Evolutionary conservation across 2,888 invertebrate species (phyloP).

Genomic region (Auanema freiburgensis): DNA sequence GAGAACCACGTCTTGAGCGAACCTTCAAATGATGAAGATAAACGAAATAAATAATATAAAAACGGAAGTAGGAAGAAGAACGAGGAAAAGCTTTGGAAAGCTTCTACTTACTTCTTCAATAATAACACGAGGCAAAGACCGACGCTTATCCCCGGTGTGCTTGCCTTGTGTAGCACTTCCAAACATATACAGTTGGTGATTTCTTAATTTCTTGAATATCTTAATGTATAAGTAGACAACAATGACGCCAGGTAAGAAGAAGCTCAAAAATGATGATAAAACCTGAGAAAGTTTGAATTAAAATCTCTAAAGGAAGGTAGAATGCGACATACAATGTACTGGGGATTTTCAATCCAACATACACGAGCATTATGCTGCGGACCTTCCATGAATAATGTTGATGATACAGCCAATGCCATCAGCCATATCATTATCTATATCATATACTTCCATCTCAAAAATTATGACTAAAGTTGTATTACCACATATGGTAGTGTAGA

Average conservation of each 20-base stretch:
- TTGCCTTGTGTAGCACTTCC: conserved; percentile 37
- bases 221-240: conserved; percentile 52
- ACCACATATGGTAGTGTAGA: conserved; percentile 43
- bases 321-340: conserved; percentile 41
- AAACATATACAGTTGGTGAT: conserved; percentile 53
- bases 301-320: too few species aligned
- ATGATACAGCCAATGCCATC: conserved; percentile 46
- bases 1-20: conserved; percentile 46
- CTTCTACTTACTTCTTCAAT: conserved; percentile 45
- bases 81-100: conserved; percentile 1
- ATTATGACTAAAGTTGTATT: too few species aligned
- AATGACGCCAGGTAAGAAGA: conserved; percentile 52
- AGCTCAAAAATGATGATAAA: conserved; percentile 49
- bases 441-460: too few species aligned
- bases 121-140: conserved; percentile 48
- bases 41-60: not conserved
- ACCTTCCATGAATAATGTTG: conserved; percentile 49
- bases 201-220: conserved; percentile 48
- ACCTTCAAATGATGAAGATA: conserved; percentile 25
- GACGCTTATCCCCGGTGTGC: conserved; percentile 30
- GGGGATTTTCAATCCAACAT: conserved; percentile 55
- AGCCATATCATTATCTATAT: conserved; percentile 46
- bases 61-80: not conserved
- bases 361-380: conserved; percentile 20
- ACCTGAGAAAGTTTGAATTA: conserved; percentile 20